Conservation (phyloP, 2,113 vertebrate species). For the Lamprotornis superbus region DNA sequence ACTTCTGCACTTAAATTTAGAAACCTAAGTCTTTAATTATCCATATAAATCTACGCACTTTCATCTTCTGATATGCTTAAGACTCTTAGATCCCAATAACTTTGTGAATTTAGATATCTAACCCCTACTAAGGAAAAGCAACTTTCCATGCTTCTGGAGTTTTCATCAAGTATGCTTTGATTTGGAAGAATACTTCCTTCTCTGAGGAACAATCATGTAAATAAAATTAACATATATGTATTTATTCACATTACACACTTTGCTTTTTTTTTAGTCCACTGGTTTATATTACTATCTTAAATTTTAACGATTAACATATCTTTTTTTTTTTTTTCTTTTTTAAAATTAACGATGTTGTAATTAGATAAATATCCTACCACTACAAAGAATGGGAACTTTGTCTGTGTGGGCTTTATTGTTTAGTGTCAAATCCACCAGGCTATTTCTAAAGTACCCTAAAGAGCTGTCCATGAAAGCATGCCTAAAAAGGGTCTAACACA, state of each 20-base stretch:
- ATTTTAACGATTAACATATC: background rate
- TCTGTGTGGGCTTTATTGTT: background rate
- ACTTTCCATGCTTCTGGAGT: background rate
- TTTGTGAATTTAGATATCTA: background rate
- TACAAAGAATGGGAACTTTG: background rate
- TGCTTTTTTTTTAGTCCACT: background rate
- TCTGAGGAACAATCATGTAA: background rate
- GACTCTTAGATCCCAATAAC: background rate
- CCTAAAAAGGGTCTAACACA: background rate
- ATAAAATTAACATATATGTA: background rate
- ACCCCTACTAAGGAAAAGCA: background rate
- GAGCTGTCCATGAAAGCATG: background rate
- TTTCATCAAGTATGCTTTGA: background rate
- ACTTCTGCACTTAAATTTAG: background rate
- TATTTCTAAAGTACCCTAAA: background rate
- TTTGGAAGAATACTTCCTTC: background rate
- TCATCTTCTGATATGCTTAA: background rate
- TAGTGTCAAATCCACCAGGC: background rate
- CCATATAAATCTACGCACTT: background rate
- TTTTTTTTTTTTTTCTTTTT: background rate
- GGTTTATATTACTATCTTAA: background rate
- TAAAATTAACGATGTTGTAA: background rate
- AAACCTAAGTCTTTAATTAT: background rate
- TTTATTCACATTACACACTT: background rate
- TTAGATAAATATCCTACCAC: background rate